Evolutionary conservation across 1,140 invertebrate genomes (phyloP).

Genomic region (Cydia strobilella): DNA sequence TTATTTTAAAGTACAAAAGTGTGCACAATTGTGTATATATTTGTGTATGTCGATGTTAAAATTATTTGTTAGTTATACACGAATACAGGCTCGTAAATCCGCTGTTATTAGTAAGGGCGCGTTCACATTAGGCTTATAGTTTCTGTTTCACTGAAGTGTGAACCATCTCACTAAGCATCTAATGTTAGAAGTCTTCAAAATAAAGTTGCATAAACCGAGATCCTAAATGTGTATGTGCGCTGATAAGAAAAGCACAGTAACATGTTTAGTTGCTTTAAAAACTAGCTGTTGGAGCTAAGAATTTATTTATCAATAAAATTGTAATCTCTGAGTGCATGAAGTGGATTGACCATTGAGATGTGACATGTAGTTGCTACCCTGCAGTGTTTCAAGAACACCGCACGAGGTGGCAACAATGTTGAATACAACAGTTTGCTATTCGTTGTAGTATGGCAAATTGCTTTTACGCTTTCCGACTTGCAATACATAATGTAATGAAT

Average conservation of each 20-base stretch:
- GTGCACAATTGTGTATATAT: conserved; percentile 76
- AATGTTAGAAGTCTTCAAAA: not conserved
- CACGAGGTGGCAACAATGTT: conserved; percentile 56
- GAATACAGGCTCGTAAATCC: conserved; percentile 20
- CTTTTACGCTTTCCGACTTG: conserved; percentile 58
- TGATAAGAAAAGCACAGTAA: conserved; percentile 54
- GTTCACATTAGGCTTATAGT: not conserved
- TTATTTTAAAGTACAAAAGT: conserved; percentile 76
- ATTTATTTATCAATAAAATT: conserved; percentile 47
- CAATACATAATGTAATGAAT: conserved; percentile 42
- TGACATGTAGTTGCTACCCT: conserved; percentile 60
- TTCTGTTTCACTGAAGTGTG: not conserved
- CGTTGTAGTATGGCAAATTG: conserved; percentile 78
- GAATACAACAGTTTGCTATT: conserved; percentile 72
- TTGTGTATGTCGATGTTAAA: conserved; percentile 54
- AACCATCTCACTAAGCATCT: not conserved
- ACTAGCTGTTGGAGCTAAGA: conserved; percentile 14
- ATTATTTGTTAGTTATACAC: conserved; percentile 31
- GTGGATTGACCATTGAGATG: conserved; percentile 51
- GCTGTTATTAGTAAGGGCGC: not conserved
- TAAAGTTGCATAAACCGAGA: not conserved
- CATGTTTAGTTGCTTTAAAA: conserved; percentile 37
- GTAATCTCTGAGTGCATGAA: conserved; percentile 75
- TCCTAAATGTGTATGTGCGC: conserved; percentile 53
- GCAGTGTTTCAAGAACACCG: conserved; percentile 66